A percentile compares a stretch with the other conserved stretches of the same genome.
Evolutionary conservation across 2,113 vertebrate genomes (phyloP).

Genomic region (Sciurus niger): DNA sequence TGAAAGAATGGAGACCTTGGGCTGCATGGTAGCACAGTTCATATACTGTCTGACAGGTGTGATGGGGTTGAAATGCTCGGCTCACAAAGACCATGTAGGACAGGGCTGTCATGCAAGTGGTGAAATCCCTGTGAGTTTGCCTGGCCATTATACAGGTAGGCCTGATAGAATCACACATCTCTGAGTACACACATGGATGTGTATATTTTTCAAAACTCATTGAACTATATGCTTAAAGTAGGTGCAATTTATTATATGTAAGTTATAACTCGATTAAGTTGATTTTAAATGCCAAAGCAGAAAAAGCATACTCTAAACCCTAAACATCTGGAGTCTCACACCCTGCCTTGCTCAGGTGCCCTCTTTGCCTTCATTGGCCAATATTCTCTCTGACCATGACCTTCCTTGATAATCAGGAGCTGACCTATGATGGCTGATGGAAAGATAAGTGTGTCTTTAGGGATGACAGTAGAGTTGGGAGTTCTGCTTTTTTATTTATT

Average conservation of each 20-base stretch:
- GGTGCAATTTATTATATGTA: background rate
- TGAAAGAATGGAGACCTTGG: background rate
- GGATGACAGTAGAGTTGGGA: background rate
- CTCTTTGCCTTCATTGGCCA: fast-evolving
- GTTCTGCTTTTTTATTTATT: background rate
- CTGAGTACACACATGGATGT: background rate
- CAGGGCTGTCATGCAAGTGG: background rate
- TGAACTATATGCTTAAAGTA: background rate
- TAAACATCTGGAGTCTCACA: no score
- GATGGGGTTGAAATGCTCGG: background rate
- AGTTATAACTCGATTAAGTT: background rate
- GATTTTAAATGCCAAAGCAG: background rate
- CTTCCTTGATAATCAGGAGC: background rate
- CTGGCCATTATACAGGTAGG: background rate
- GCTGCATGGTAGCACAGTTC: no score
- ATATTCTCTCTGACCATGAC: background rate
- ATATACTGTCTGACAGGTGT: background rate
- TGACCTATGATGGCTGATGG: background rate
- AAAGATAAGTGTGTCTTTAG: background rate
- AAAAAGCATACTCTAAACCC: background rate
- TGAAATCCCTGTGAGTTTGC: background rate
- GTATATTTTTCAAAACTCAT: background rate
- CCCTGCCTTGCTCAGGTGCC: background rate
- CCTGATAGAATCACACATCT: background rate
- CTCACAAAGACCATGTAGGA: background rate